Evolutionary conservation across 2,888 invertebrate species (phyloP).

Genomic region (Fragum sueziense): DNA sequence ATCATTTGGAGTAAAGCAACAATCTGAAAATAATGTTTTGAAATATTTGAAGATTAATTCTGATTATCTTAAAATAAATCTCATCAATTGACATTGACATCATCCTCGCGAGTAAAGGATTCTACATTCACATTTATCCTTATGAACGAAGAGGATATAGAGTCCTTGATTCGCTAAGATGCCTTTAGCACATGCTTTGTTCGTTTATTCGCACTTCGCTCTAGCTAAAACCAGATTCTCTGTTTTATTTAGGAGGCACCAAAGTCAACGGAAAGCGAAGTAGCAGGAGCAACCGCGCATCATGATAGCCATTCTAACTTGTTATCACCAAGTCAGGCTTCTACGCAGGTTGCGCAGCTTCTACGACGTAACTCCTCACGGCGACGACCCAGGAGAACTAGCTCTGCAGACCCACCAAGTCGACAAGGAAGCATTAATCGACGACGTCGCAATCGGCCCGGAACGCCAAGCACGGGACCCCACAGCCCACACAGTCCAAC

Average conservation of each 20-base stretch:
- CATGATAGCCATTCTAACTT: constrained; percentile 48
- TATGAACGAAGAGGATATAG: no score
- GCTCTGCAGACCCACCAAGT: constrained; percentile 54
- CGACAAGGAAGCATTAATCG: constrained; percentile 53
- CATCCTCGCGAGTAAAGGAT: no score
- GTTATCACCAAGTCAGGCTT: constrained; percentile 59
- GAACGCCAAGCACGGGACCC: constrained; percentile 61
- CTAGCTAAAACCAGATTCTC: not conserved
- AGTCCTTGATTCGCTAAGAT: no score
- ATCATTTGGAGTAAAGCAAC: no score
- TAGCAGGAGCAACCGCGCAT: constrained; percentile 26
- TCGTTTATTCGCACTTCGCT: no score
- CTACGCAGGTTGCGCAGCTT: constrained; percentile 56
- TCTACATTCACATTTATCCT: no score
- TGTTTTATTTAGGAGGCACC: constrained; percentile 21
- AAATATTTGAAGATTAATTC: no score
- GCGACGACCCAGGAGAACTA: constrained; percentile 36
- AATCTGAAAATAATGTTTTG: no score
- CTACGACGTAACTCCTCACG: constrained; percentile 55
- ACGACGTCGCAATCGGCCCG: constrained; percentile 49
- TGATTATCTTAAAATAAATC: no score
- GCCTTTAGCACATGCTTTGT: no score
- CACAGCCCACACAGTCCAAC: constrained; percentile 67
- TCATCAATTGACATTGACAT: no score
- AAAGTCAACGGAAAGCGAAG: constrained; percentile 35